A percentile compares a stretch with the other conserved stretches of the same genome.
Evolutionary conservation across 2,888 invertebrate genomes (phyloP).

Genomic region (Plebejus melissa): DNA sequence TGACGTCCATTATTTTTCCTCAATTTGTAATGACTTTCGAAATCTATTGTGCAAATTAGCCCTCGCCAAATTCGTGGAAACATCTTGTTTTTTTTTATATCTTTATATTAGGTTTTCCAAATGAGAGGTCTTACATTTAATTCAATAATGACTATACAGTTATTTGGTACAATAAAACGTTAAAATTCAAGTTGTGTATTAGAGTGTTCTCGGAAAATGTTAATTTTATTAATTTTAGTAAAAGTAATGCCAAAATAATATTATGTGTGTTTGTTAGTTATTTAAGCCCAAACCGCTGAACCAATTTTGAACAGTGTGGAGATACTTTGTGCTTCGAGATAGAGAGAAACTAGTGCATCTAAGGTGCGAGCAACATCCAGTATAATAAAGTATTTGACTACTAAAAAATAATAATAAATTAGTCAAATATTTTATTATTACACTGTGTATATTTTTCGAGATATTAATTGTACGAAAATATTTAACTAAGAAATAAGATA

Average conservation of each 20-base stretch:
- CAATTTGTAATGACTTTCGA: not conserved
- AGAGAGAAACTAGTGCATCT: too few relatives aligned
- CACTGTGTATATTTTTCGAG: not conserved
- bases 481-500: not conserved
- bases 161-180: too few relatives aligned
- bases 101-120: not conserved
- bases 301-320: too few relatives aligned
- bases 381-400: not conserved
- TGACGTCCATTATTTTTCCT: slow-evolving; percentile 8
- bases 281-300: too few relatives aligned
- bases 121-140: not conserved
- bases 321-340: too few relatives aligned
- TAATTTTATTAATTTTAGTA: too few relatives aligned
- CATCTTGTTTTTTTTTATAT: not conserved
- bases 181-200: too few relatives aligned
- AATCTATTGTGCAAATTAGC: not conserved
- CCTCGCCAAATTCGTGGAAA: not conserved
- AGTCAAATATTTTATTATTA: not conserved
- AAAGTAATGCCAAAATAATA: too few relatives aligned
- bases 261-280: too few relatives aligned
- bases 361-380: too few relatives aligned
- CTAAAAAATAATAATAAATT: not conserved
- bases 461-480: not conserved
- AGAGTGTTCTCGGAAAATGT: too few relatives aligned
- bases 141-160: too few relatives aligned